Conservation (phyloP, 1,140 invertebrate genomes). For the Lepidurus couesii region DNA sequence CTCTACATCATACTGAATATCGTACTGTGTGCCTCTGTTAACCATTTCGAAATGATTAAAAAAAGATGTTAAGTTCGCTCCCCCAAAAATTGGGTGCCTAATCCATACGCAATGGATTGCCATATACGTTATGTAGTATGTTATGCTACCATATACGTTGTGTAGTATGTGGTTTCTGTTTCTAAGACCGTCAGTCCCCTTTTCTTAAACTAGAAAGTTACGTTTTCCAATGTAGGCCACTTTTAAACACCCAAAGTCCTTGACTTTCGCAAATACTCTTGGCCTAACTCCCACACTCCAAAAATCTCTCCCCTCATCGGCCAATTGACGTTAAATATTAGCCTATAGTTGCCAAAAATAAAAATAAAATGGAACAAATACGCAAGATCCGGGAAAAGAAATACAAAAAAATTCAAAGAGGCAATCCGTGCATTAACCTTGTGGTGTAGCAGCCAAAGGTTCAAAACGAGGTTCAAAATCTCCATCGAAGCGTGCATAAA, state of each 20-base stretch:
- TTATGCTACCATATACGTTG: no score
- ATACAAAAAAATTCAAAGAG: background rate
- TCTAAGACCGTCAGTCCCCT: background rate
- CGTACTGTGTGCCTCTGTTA: no score
- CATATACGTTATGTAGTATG: background rate
- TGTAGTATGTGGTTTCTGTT: no score
- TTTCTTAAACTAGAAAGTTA: background rate
- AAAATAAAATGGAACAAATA: background rate
- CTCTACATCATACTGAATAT: background rate
- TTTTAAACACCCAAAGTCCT: background rate
- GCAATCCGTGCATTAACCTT: background rate
- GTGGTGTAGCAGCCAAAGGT: no score
- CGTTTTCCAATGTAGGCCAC: background rate
- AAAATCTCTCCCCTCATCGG: background rate
- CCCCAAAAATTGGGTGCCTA: no score
- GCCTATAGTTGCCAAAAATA: background rate
- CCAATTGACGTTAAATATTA: no score
- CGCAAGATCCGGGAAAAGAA: no score
- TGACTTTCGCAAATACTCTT: background rate
- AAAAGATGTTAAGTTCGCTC: background rate
- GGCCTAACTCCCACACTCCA: background rate
- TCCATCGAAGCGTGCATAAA: no score
- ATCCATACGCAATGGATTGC: background rate
- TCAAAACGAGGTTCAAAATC: no score
- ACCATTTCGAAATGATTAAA: background rate